Evolutionary conservation across 2,888 invertebrate species (phyloP).

Genomic region (Drymonia ruficornis): DNA sequence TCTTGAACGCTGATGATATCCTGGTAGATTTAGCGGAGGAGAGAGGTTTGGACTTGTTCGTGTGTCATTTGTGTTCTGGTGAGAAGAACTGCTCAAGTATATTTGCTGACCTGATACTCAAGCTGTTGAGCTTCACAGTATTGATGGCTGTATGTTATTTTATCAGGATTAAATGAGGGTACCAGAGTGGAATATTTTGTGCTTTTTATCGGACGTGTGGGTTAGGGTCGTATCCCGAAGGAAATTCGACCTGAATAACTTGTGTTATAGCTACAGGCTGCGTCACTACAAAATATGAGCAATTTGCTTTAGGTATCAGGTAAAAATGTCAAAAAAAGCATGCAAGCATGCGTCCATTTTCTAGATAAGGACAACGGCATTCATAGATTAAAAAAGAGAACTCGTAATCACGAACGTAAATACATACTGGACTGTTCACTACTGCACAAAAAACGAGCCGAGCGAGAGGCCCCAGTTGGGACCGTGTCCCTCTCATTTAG

Average conservation of each 20-base stretch:
- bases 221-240: neutral
- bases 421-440: too few relatives aligned
- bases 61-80: conserved; percentile 58
- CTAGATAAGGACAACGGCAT: too few relatives aligned
- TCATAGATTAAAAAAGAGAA: too few relatives aligned
- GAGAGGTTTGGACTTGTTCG: conserved; percentile 50
- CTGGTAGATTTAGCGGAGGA: conserved; percentile 50
- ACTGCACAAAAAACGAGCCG: too few relatives aligned
- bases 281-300: too few relatives aligned
- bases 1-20: conserved; percentile 52
- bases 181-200: conserved; percentile 4
- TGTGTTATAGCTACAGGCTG: too few relatives aligned
- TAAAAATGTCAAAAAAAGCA: too few relatives aligned
- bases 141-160: conserved; percentile 45
- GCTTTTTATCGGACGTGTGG: neutral
- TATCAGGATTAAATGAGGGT: conserved; percentile 17
- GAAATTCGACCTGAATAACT: conserved; percentile 1
- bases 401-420: too few relatives aligned
- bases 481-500: too few relatives aligned
- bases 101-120: conserved; percentile 51
- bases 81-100: conserved; percentile 46
- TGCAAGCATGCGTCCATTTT: too few relatives aligned
- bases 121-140: conserved; percentile 45
- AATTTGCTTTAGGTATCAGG: too few relatives aligned
- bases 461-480: too few relatives aligned